phyloP scores from a whole-genome alignment of 2,888 invertebrate genomes.

The Sisyra nigra region DNA sequence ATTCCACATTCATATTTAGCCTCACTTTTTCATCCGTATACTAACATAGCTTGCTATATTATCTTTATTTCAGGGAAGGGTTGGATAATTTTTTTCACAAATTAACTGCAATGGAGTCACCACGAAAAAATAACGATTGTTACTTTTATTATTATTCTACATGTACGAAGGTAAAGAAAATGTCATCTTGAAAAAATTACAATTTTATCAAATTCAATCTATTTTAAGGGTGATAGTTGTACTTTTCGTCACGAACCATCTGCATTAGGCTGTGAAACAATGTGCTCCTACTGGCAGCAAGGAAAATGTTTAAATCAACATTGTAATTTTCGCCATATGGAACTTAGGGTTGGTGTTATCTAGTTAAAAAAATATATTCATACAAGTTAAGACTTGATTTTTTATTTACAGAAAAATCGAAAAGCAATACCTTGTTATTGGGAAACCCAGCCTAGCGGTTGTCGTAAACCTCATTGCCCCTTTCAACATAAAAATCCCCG shows the following conservation, averaged over 20 bases:
- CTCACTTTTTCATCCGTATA: conserved; percentile 1
- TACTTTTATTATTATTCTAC: conserved; percentile 81
- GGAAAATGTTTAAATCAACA: conserved; percentile 62
- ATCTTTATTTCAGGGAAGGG: conserved; percentile 14
- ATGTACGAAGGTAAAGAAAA: conserved; percentile 56
- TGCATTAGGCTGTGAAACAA: conserved; percentile 66
- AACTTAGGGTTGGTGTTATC: conserved; percentile 45
- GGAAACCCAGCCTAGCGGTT: conserved; percentile 74
- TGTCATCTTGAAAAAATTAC: not conserved
- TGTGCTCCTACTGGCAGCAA: conserved; percentile 69
- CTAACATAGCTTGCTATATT: not conserved
- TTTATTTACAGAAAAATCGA: conserved; percentile 50
- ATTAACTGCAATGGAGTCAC: conserved; percentile 44
- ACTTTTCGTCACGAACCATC: conserved; percentile 72
- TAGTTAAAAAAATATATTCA: not conserved
- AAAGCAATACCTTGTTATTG: conserved; percentile 73
- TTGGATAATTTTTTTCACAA: conserved; percentile 30
- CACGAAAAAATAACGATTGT: conserved; percentile 67
- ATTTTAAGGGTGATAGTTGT: conserved; percentile 54
- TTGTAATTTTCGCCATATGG: conserved; percentile 76
- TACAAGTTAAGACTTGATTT: conserved; percentile 5
- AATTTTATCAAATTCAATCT: not conserved
- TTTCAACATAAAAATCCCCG: conserved; percentile 49
- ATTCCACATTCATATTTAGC: not conserved
- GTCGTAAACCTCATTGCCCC: conserved; percentile 70